A percentile compares a stretch with the other conserved stretches of the same genome.
Conservation (phyloP, 2,113 vertebrate species). For the Casuarius casuarius region DNA sequence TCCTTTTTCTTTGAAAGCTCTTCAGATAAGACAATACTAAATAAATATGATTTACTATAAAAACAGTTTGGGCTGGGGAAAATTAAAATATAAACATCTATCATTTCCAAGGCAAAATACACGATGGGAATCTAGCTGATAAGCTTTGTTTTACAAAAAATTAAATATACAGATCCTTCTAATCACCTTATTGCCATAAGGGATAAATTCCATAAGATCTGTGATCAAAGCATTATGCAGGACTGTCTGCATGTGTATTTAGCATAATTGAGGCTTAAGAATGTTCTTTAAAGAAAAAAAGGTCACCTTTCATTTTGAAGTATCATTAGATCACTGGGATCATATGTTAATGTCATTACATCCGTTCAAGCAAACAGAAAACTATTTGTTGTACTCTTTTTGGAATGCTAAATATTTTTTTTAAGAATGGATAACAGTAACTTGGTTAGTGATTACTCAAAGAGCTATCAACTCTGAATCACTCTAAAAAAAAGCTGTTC, state of each 20-base stretch:
- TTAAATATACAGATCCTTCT: slow-evolving; percentile 1
- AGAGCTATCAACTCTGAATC: background rate
- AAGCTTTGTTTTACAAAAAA: slow-evolving; percentile 1
- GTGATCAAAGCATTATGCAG: slow-evolving; percentile 54
- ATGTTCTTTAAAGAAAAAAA: slow-evolving; percentile 26
- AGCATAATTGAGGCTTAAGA: slow-evolving; percentile 8
- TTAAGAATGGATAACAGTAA: background rate
- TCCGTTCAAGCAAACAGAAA: background rate
- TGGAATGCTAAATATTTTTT: background rate
- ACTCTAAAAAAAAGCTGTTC: background rate
- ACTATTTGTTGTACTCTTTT: background rate
- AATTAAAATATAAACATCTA: background rate
- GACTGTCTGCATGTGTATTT: background rate
- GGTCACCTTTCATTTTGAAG: slow-evolving; percentile 25
- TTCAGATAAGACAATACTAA: background rate
- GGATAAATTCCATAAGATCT: slow-evolving; percentile 17
- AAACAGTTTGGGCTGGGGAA: background rate
- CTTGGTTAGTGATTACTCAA: background rate
- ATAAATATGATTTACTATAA: background rate
- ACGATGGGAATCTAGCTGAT: background rate
- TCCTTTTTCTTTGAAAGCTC: background rate
- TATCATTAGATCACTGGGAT: background rate
- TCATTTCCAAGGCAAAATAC: background rate
- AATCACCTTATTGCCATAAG: slow-evolving; percentile 58
- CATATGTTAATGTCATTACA: background rate